Evolutionary conservation across 2,888 invertebrate genomes (phyloP), one percentile per base, ranked within the genome.

Genomic region (Nowickia ferox): DNA sequence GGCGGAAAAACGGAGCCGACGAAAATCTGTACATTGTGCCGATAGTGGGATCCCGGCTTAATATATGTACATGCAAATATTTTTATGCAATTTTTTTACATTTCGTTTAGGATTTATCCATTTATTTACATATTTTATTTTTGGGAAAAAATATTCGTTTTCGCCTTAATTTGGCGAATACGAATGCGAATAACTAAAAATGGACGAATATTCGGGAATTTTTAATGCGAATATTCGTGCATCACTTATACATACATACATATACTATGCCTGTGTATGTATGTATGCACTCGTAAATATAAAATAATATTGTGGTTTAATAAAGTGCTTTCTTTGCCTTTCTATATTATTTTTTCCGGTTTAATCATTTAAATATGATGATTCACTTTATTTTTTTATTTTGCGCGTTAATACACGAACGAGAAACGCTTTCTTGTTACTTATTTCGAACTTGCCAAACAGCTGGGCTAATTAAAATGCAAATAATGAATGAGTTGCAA

Each of bases 401-500:
- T 30, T 30, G 30, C 61, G 42, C 61, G 46, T 75, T 53, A n/a
- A 40, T 30, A 30, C 59, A 82, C 55, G 40, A 69, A 71, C 6
- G 11, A 9, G 9, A 2, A n/a, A 38, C 40, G 48, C 51, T 42
- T 46, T 51, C 48, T 51, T 30, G 44, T 48, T 72, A 71, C 38
- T 38, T 59, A 63, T 76, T 75, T 76, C 65, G 48, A 83, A 71
- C 63, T 83, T 77, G 76, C 77, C 76, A 84, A 84, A 77, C 84
- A 85, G 76, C 74, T 84, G 84, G 71, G 84, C 59, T 81, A 84
- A 84, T 81, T 84, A 72, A 81, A 84, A 84, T 84, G 81, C 81
- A 77, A 84, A 81, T 84, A 84, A 77, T 84, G 59, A 84, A 79
- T 84, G 84, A 80, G 66, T 77, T 77, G 66, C 65, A 74, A 80